Conservation (phyloP, 2,797 vertebrate species). For the Gouania willdenowi region DNA sequence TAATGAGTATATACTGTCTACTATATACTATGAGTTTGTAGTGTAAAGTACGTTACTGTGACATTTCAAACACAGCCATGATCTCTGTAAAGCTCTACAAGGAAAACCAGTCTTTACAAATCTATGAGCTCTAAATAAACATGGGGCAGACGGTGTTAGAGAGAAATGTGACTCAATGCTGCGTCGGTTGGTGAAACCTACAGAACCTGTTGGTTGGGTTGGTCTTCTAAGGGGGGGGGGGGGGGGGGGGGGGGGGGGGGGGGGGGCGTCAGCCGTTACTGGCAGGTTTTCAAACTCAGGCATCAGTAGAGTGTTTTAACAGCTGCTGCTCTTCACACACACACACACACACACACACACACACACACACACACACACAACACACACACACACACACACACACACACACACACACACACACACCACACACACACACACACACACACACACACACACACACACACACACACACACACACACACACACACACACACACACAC, state of each 20-base stretch:
- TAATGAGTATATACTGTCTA: constrained; percentile 27
- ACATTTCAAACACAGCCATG: no score
- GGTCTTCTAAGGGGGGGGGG: constrained; percentile 16
- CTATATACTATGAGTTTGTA: constrained; percentile 8
- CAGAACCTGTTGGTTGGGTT: constrained; percentile 63
- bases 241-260: constrained; percentile 3
- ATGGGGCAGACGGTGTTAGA: constrained; percentile 18
- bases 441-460: constrained; percentile 9
- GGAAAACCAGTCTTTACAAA: constrained; percentile 6
- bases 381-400: constrained; percentile 24
- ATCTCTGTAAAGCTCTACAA: no score
- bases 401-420: constrained; percentile 12
- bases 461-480: constrained; percentile 14
- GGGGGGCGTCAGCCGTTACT: constrained; percentile 68
- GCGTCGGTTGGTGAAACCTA: constrained; percentile 61
- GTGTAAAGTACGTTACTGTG: no score
- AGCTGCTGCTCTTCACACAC: constrained; percentile 66
- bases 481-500: constrained; percentile 12
- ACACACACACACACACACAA: constrained; percentile 19
- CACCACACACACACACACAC: constrained; percentile 7
- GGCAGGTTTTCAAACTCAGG: constrained; percentile 71
- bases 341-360: constrained; percentile 10
- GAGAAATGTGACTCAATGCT: constrained; percentile 41
- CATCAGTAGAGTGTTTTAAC: constrained; percentile 68
- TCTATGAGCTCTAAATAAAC: constrained; percentile 10